phyloP scores from a whole-genome alignment of 2,113 vertebrate species.

The Pterophyllum scalare region DNA sequence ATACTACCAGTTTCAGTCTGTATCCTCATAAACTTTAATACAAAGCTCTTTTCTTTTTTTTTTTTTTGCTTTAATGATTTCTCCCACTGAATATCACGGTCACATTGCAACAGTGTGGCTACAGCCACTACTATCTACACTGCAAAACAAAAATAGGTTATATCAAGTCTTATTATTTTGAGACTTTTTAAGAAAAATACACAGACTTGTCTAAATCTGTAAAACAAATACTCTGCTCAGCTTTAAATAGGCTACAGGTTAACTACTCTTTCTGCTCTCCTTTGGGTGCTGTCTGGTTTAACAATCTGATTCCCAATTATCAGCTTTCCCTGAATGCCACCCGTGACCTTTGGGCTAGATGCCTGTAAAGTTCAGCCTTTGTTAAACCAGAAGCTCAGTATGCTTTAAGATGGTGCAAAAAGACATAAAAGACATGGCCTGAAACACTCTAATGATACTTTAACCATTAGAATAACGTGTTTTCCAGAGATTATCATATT shows the following conservation, averaged over 20 bases:
- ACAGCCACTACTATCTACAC: background rate
- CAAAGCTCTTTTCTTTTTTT: too few species aligned
- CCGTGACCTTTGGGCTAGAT: conserved; percentile 25
- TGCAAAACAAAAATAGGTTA: background rate
- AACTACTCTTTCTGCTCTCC: background rate
- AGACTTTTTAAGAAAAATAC: background rate
- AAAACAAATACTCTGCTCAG: background rate
- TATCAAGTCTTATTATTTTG: background rate
- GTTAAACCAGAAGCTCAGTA: background rate
- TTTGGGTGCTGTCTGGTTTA: background rate
- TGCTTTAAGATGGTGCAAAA: background rate
- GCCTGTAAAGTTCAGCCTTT: conserved; percentile 9
- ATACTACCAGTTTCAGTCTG: background rate
- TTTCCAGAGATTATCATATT: background rate
- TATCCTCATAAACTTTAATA: background rate
- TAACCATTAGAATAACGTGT: background rate
- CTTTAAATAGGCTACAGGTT: background rate
- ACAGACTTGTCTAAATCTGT: background rate
- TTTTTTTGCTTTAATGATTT: background rate
- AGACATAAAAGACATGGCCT: background rate
- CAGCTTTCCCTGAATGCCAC: conserved; percentile 1
- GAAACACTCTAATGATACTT: background rate
- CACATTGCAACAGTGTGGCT: too few species aligned
- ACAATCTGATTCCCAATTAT: conserved; percentile 19
- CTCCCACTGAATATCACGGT: too few species aligned